phyloP scores from a whole-genome alignment of 2,888 invertebrate species.

The Acronicta psi region DNA sequence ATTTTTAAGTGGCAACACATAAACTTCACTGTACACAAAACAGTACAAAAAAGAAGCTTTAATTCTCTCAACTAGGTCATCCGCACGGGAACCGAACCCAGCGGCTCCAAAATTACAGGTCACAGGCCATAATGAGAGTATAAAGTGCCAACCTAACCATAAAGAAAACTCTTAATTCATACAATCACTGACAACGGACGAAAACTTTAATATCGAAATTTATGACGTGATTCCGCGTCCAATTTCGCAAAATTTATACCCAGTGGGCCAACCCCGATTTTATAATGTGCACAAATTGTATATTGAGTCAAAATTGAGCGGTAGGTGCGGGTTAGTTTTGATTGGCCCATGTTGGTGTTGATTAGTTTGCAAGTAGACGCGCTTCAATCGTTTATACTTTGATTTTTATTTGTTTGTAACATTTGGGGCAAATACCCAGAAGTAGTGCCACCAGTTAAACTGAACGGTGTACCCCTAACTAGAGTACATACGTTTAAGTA shows the following conservation, averaged over 20 bases:
- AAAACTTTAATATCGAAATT: conserved; percentile 70
- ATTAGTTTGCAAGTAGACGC: conserved; percentile 53
- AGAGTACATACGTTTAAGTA: too few relatives aligned
- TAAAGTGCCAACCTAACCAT: conserved; percentile 60
- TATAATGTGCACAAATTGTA: conserved; percentile 65
- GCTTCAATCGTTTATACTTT: conserved; percentile 30
- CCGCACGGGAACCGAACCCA: conserved; percentile 45
- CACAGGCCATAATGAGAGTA: conserved; percentile 61
- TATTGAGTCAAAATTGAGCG: conserved; percentile 46
- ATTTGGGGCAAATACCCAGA: too few relatives aligned
- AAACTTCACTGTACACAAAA: conserved; percentile 12
- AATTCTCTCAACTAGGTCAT: conserved; percentile 52
- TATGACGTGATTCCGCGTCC: conserved; percentile 69
- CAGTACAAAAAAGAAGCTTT: conserved; percentile 29
- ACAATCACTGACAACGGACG: conserved; percentile 53
- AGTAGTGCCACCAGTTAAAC: too few relatives aligned
- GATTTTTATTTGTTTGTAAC: too few relatives aligned
- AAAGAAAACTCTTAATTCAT: conserved; percentile 59
- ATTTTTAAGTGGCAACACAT: conserved; percentile 10
- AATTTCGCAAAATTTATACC: conserved; percentile 78
- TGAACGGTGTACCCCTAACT: too few relatives aligned
- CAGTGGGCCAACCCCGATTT: conserved; percentile 67
- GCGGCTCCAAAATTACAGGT: conserved; percentile 70
- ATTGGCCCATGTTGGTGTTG: conserved; percentile 37
- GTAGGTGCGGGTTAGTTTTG: conserved; percentile 53